Conservation (phyloP, 2,113 vertebrate genomes). For the Drymodes brunneopygia region DNA sequence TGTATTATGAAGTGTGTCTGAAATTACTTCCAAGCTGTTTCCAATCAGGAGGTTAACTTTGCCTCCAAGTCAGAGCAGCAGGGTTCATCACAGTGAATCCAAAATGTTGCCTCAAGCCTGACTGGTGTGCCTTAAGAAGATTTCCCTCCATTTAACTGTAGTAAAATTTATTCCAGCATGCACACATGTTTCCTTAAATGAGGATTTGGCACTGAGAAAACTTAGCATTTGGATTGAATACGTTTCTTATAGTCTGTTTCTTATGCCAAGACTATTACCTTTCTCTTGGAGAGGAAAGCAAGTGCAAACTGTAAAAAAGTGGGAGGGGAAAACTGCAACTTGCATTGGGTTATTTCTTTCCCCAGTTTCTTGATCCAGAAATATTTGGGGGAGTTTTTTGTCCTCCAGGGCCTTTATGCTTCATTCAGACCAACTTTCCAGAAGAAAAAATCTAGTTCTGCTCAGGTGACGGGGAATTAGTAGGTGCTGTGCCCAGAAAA, state of each 20-base stretch:
- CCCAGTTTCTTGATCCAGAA: not conserved
- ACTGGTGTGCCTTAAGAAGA: not conserved
- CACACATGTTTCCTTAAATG: not conserved
- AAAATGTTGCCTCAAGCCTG: not conserved
- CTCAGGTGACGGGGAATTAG: not conserved
- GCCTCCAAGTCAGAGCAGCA: not conserved
- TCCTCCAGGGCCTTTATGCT: not conserved
- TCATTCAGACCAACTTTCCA: not conserved
- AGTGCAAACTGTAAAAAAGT: not conserved
- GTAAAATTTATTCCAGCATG: not conserved
- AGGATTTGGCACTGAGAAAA: slow-evolving; percentile 4
- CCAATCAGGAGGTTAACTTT: not conserved
- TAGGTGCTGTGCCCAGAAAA: not conserved
- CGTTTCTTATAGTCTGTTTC: not conserved
- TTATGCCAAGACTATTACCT: not conserved
- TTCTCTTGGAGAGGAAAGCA: not conserved
- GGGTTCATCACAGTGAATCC: not conserved
- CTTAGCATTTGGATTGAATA: not conserved
- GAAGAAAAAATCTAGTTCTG: not conserved
- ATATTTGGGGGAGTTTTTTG: not conserved
- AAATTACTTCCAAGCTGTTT: slow-evolving; percentile 9
- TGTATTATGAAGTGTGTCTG: not conserved
- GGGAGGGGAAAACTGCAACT: not conserved
- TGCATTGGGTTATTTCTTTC: not conserved
- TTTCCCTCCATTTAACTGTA: not conserved